Conservation (phyloP, 2,888 invertebrate genomes). For the Neria commutata region DNA sequence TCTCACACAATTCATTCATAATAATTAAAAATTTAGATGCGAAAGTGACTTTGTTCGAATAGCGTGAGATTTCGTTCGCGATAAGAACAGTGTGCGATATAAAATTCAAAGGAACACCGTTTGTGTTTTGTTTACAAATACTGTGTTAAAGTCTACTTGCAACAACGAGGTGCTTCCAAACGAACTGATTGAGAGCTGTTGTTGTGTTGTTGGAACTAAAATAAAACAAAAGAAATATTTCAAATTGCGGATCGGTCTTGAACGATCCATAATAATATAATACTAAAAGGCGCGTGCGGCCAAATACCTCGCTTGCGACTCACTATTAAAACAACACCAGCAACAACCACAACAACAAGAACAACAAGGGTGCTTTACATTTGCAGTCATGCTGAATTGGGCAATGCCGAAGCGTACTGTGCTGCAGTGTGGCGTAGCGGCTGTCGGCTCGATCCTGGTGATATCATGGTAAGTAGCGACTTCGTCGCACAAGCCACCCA, state of each 20-base stretch:
- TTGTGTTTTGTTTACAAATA: no score
- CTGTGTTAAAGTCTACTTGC: no score
- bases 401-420: constrained; percentile 37
- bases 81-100: background rate
- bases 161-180: no score
- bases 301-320: background rate
- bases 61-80: background rate
- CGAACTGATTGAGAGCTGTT: no score
- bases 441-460: constrained; percentile 38
- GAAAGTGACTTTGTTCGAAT: background rate
- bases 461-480: constrained; percentile 49
- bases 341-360: background rate
- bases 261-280: no score
- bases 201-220: no score
- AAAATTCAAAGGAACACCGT: background rate
- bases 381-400: constrained; percentile 40
- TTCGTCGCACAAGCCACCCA: no score
- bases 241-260: no score
- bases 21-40: background rate
- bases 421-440: constrained; percentile 38
- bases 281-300: background rate
- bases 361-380: background rate
- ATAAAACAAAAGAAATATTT: no score
- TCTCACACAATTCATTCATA: constrained; percentile 4
- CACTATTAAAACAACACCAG: background rate